Base-by-base conservation (phyloP, 1,140 invertebrate species). In the Anthonomus grandis region DNA sequence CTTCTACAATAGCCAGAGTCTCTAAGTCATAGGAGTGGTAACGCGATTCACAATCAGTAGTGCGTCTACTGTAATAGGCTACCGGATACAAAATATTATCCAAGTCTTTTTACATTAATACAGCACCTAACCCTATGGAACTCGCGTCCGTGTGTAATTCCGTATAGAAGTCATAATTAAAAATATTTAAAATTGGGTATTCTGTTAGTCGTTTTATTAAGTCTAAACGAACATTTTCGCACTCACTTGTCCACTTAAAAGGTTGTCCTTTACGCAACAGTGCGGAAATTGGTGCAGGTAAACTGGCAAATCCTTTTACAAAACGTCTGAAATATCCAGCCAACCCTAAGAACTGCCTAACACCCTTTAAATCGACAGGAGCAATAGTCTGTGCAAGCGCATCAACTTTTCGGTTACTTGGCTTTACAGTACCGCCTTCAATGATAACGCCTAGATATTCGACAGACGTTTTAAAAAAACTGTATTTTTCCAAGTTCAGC, bases 321-420 rank as follows among this genome's bases (percentile, higher is more conserved):
- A 71, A 72, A n/a, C 63, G 58, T 6, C 69, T 47, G 25, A 71
- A 70, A 42, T 72, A 70, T 49, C 55, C 46, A 39, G 63, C 17
- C 52, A 62, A 41, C 0, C 69, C 66, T 2, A 72, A 25, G 50
- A 70, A 71, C 5, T 52, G 46, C 47, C 70, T 59, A 15, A 75
- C 63, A 45, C 68, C 45, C 36, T 68, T 69, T 18, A 47, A 39
- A 41, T 41, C 23, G 48, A 42, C 64, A 47, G 50, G 38, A 41
- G 38, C 38, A 15, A 41, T 4, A 6, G 38, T 41, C 12, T 41
- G 6, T 19, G 38, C 37, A 38, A 38, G 37, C 3, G 38, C 38
- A 12, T 6, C 15, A 12, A 41, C 6, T 18, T 41, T 41, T 12
- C 38, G 6, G 9, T 5, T 4, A 4, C 41, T 44, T 6, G 41